phyloP scores from a whole-genome alignment of 2,113 vertebrate genomes.

The Strix uralensis region DNA sequence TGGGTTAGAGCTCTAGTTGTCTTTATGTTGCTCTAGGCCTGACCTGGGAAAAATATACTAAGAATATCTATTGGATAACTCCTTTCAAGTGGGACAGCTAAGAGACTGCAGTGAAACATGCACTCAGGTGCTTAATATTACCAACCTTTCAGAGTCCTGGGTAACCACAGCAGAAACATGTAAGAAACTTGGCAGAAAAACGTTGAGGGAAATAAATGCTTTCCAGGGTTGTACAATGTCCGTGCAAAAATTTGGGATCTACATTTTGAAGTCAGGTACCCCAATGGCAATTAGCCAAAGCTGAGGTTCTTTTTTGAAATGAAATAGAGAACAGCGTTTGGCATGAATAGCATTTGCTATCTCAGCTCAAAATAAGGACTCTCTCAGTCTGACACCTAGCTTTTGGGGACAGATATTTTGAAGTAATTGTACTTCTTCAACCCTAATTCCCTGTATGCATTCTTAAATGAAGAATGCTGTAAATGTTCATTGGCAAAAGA shows the following conservation, averaged over 20 bases:
- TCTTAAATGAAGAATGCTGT: background rate
- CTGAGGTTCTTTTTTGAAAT: constrained; percentile 4
- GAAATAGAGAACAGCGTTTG: background rate
- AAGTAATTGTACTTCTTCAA: background rate
- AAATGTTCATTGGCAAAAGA: background rate
- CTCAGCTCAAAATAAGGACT: background rate
- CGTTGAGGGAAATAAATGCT: background rate
- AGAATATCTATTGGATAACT: background rate
- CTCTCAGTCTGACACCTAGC: background rate
- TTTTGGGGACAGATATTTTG: background rate
- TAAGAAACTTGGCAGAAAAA: background rate
- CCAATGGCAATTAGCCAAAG: background rate
- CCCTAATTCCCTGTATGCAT: background rate
- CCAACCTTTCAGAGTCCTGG: background rate
- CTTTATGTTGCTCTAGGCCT: background rate
- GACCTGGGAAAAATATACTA: background rate
- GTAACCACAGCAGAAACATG: background rate
- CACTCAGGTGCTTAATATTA: background rate
- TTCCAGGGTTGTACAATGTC: background rate
- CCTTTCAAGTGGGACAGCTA: background rate
- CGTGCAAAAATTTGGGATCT: background rate
- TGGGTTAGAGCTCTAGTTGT: background rate
- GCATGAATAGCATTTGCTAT: background rate
- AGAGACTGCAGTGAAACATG: background rate
- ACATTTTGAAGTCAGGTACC: background rate